Percentiles rank a stretch among this genome's conserved stretches.
phyloP scores from a whole-genome alignment of 1,140 invertebrate species.

The Periplaneta americana region DNA sequence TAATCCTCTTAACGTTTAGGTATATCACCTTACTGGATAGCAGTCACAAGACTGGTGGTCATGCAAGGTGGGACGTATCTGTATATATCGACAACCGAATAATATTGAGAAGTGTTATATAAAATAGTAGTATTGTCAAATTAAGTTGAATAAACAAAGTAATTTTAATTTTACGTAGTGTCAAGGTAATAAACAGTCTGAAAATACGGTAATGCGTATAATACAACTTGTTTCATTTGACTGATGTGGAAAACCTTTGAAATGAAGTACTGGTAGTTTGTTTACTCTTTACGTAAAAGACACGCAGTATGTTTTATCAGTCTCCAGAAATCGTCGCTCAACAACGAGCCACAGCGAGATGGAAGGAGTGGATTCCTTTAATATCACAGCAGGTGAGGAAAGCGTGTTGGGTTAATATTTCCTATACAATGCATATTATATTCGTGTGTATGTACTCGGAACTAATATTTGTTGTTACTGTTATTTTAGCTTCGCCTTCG shows the following conservation, averaged over 20 bases:
- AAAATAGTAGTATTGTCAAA: no score
- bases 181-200: no score
- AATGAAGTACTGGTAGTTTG: background rate
- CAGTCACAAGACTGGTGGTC: background rate
- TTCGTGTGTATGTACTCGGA: background rate
- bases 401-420: background rate
- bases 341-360: background rate
- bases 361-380: slow-evolving; percentile 29
- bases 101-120: no score
- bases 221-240: no score
- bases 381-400: slow-evolving; percentile 29
- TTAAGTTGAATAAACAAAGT: no score
- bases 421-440: background rate
- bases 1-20: background rate
- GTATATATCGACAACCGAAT: no score
- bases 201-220: no score
- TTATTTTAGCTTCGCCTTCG: slow-evolving; percentile 55
- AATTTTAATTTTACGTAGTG: no score
- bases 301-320: slow-evolving; percentile 1
- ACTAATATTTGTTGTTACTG: slow-evolving; percentile 12
- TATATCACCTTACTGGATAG: no score
- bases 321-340: slow-evolving; percentile 2
- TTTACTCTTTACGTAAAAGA: background rate
- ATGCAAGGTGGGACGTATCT: no score
- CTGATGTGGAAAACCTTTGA: no score